phyloP scores from a whole-genome alignment of 1,140 invertebrate genomes.

The Paraescarpia echinospica region DNA sequence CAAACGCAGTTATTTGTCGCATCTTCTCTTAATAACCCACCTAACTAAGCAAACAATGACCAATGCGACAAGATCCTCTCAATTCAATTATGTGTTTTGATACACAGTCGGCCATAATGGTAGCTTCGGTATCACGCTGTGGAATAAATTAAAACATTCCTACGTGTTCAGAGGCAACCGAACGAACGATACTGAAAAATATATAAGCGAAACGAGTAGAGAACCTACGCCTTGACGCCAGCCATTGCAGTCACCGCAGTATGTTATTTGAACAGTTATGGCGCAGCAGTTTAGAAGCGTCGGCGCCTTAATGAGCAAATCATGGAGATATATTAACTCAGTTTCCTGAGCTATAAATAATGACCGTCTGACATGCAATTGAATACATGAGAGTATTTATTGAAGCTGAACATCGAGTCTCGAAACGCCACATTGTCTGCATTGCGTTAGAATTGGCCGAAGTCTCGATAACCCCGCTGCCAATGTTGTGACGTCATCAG shows the following conservation, averaged over 20 bases:
- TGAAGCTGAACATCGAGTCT: background rate
- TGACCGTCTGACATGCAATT: background rate
- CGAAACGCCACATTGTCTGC: background rate
- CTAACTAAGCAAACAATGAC: background rate
- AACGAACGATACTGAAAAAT: background rate
- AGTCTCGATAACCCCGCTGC: background rate
- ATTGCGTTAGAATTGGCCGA: background rate
- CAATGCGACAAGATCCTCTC: background rate
- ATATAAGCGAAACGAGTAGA: background rate
- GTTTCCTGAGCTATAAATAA: constrained; percentile 6
- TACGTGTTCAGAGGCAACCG: background rate
- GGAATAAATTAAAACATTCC: background rate
- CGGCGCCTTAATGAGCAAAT: background rate
- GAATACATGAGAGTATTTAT: background rate
- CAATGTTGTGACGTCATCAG: background rate
- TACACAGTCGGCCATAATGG: background rate
- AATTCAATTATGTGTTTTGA: background rate
- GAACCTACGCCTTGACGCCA: background rate
- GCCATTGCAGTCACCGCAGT: background rate
- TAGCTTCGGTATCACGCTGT: background rate
- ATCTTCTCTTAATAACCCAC: background rate
- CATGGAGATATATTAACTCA: constrained; percentile 6
- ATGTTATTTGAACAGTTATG: background rate
- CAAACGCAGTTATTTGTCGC: background rate
- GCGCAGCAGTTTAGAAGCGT: background rate